A percentile compares a stretch with the other conserved stretches of the same genome.
Conservation (phyloP, 2,888 invertebrate genomes). For the Drosophila demipolita region DNA sequence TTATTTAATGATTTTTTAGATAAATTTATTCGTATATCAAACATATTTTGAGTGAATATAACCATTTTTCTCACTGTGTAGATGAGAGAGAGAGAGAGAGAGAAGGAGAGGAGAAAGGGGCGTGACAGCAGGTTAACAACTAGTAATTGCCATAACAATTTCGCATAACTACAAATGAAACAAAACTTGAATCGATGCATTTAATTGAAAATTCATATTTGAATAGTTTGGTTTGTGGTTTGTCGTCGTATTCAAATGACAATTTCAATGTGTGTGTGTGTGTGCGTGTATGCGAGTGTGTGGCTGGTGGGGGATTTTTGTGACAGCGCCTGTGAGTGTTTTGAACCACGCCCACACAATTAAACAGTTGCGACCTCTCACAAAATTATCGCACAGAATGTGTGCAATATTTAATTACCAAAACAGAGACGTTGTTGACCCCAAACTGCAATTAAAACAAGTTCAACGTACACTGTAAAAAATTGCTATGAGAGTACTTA, state of each 20-base stretch:
- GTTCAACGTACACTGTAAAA: slow-evolving; percentile 39
- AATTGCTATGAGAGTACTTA: not conserved
- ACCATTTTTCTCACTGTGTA: too few species aligned
- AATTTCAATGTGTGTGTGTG: slow-evolving; percentile 15
- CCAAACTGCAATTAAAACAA: slow-evolving; percentile 24
- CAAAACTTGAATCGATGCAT: slow-evolving; percentile 35
- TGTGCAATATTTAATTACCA: slow-evolving; percentile 58
- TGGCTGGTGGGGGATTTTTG: not conserved
- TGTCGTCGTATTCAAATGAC: slow-evolving; percentile 28
- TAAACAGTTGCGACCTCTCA: slow-evolving; percentile 47
- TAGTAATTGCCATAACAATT: slow-evolving; percentile 61
- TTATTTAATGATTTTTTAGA: not conserved
- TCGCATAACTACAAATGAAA: slow-evolving; percentile 61
- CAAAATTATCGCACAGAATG: slow-evolving; percentile 39
- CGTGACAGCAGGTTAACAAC: slow-evolving; percentile 54
- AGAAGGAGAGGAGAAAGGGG: not conserved
- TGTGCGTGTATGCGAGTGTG: not conserved
- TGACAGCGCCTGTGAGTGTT: slow-evolving; percentile 5
- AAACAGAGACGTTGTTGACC: slow-evolving; percentile 62
- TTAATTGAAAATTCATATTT: slow-evolving; percentile 67
- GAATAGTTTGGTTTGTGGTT: slow-evolving; percentile 46
- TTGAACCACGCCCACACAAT: slow-evolving; percentile 29
- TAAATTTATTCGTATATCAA: not conserved
- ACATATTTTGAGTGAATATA: not conserved
- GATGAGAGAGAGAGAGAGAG: not conserved